phyloP scores from a whole-genome alignment of 2,888 invertebrate genomes.

The Yponomeuta malinellus region DNA sequence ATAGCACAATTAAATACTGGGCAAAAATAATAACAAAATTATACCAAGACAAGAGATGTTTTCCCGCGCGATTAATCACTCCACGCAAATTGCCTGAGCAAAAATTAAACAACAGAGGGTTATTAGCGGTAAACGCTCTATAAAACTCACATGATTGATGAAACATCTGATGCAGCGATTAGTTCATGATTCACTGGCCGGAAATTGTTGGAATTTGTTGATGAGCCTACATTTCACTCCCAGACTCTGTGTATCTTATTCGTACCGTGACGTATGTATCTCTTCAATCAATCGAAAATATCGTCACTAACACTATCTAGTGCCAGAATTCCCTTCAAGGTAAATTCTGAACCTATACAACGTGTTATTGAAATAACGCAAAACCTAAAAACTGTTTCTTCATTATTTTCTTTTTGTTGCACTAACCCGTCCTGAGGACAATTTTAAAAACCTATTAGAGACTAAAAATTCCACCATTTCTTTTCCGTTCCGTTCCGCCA shows the following conservation, averaged over 20 bases:
- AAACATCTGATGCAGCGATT: constrained; percentile 36
- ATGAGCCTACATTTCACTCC: constrained; percentile 6
- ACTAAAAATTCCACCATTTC: too few relatives aligned
- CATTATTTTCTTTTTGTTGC: too few relatives aligned
- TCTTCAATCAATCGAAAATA: not conserved
- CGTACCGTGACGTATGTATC: not conserved
- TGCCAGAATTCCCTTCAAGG: too few relatives aligned
- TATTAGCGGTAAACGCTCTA: constrained; percentile 37
- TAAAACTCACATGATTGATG: constrained; percentile 47
- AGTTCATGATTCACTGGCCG: constrained; percentile 38
- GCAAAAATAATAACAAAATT: constrained; percentile 36
- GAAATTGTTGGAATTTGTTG: constrained; percentile 29
- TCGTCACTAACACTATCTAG: too few relatives aligned
- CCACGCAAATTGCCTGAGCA: constrained; percentile 33
- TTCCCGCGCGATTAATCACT: constrained; percentile 44
- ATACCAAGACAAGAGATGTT: constrained; percentile 31
- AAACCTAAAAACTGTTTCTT: too few relatives aligned
- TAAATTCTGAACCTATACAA: too few relatives aligned
- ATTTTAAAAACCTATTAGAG: too few relatives aligned
- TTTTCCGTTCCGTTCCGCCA: too few relatives aligned
- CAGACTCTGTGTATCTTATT: not conserved
- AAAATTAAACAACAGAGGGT: constrained; percentile 36
- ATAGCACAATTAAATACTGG: constrained; percentile 35
- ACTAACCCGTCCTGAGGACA: too few relatives aligned
- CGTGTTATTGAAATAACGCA: too few relatives aligned